Conservation (phyloP, 2,113 vertebrate genomes). For the Sphyrna mokarran region DNA sequence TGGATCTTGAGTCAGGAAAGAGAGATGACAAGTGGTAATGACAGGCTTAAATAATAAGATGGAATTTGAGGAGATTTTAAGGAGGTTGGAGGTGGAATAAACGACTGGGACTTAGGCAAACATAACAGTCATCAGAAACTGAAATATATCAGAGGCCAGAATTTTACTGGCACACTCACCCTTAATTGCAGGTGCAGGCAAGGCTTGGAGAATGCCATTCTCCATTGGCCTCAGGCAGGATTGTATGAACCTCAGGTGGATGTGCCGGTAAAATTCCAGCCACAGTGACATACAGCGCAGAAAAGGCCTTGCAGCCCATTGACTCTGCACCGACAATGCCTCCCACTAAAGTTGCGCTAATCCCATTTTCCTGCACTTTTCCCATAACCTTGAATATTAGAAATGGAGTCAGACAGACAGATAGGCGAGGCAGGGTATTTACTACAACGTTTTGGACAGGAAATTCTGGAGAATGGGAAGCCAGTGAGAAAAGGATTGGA, state of each 20-base stretch:
- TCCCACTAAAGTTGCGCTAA: too few relatives aligned
- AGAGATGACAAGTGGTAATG: background rate
- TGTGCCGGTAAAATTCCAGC: too few relatives aligned
- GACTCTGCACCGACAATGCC: too few relatives aligned
- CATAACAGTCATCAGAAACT: background rate
- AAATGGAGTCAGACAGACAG: background rate
- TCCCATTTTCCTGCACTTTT: too few relatives aligned
- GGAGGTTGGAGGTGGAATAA: background rate
- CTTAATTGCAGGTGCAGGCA: too few relatives aligned
- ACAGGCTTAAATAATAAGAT: background rate
- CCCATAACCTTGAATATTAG: too few relatives aligned
- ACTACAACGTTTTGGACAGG: background rate
- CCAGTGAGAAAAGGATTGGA: background rate
- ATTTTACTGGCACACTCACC: too few relatives aligned
- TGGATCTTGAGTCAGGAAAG: background rate
- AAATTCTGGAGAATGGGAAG: background rate
- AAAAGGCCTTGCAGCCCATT: too few relatives aligned
- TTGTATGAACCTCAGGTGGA: too few relatives aligned
- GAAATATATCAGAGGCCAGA: background rate
- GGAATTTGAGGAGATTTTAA: background rate
- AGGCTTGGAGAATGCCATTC: too few relatives aligned
- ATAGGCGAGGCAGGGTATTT: background rate
- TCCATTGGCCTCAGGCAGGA: too few relatives aligned
- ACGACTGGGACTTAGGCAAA: background rate
- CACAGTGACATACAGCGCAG: too few relatives aligned